These are phyloP conservation scores for Isaurus tuberculatus DNA, from an alignment of 92 coral and sea anemone species.

Conservation along the genomic window DNA sequence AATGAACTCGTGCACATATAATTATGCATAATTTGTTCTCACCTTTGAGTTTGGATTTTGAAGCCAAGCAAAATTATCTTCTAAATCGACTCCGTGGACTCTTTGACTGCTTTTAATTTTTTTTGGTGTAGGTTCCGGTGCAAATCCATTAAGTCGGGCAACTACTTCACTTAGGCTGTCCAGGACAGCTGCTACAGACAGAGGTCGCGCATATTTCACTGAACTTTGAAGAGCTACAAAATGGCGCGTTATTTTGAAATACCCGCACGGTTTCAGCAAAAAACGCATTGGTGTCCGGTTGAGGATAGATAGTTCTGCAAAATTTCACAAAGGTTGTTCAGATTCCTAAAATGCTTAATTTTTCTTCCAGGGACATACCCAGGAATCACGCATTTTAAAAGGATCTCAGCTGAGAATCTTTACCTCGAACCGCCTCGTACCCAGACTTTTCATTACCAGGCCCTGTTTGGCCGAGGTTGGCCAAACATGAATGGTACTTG, in stretches of 20 bases:
- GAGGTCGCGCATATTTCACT: slow-evolving; percentile 29
- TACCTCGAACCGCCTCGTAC: too few relatives aligned
- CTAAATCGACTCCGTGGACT: slow-evolving; percentile 75
- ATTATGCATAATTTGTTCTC: not conserved
- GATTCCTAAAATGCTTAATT: not conserved
- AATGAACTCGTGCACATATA: too few relatives aligned
- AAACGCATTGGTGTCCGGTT: slow-evolving; percentile 32
- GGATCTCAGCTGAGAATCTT: too few relatives aligned
- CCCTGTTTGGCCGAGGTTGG: too few relatives aligned
- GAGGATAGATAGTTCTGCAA: not conserved
- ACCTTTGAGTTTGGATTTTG: slow-evolving; percentile 73
- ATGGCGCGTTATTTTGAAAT: slow-evolving; percentile 69
- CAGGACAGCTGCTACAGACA: slow-evolving; percentile 9
- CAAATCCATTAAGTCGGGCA: slow-evolving; percentile 57
- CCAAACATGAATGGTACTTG: too few relatives aligned
- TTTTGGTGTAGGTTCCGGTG: slow-evolving; percentile 64
- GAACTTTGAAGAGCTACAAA: not conserved
- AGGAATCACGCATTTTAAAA: too few relatives aligned
- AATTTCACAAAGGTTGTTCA: not conserved
- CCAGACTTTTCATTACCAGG: not conserved
- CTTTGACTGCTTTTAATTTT: slow-evolving; percentile 49
- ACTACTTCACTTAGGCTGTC: slow-evolving; percentile 30
- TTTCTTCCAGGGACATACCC: not conserved
- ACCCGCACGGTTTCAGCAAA: slow-evolving; percentile 25
- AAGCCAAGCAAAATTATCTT: slow-evolving; percentile 87